A percentile compares a stretch with the other conserved stretches of the same genome.
These are phyloP conservation scores for Ia io DNA, from an alignment of 2,113 vertebrate species.

Conservation along the genomic window DNA sequence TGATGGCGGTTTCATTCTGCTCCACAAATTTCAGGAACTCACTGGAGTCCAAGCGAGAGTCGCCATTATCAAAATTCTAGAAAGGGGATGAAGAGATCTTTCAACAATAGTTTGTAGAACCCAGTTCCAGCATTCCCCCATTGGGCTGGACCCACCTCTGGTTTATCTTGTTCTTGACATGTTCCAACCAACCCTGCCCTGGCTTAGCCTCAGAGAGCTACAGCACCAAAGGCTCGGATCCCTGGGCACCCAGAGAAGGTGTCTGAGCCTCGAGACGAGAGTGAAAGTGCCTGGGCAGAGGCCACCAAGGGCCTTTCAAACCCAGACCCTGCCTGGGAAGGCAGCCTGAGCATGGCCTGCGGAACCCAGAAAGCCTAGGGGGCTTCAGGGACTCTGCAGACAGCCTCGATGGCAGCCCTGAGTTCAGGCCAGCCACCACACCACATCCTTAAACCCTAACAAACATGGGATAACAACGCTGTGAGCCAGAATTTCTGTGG, in stretches of 20 bases:
- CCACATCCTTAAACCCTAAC: neutral
- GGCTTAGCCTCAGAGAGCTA: neutral
- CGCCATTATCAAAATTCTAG: constrained; percentile 93
- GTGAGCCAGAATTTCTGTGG: neutral
- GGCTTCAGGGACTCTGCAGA: no score
- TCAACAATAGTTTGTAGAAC: neutral
- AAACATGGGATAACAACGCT: neutral
- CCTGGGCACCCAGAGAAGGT: neutral
- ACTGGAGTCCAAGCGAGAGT: constrained; percentile 93
- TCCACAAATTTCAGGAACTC: constrained; percentile 97
- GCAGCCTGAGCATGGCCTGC: neutral
- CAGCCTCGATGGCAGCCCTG: neutral
- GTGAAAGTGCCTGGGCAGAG: neutral
- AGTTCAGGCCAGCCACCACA: neutral
- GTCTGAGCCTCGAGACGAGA: neutral
- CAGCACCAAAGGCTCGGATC: neutral
- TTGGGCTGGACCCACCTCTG: neutral
- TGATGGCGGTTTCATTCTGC: constrained; percentile 93
- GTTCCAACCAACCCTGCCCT: neutral
- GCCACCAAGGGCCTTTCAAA: neutral
- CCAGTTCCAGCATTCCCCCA: neutral
- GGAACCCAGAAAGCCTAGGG: neutral
- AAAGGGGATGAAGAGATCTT: neutral
- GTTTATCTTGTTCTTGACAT: neutral
- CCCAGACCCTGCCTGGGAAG: neutral